A percentile compares a stretch with the other conserved stretches of the same genome.
These are phyloP conservation scores for Mormyrops attenuatus DNA, from an alignment of 2,797 vertebrate species.

Conservation along the genomic window DNA sequence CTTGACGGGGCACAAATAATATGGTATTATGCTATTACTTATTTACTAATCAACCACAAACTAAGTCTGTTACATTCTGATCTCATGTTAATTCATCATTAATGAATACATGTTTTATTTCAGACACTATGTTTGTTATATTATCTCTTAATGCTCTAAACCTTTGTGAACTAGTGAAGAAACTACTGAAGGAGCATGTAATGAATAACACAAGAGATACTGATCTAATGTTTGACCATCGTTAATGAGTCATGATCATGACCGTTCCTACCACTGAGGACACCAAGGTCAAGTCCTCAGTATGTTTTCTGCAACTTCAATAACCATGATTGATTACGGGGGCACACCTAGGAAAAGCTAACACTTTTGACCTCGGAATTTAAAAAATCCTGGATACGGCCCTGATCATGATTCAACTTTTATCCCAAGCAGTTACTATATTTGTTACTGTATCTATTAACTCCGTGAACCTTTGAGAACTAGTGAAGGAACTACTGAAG, in stretches of 20 bases:
- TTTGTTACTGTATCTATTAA: not conserved
- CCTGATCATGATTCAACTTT: not conserved
- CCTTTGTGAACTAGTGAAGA: not conserved
- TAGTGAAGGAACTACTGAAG: too few species aligned
- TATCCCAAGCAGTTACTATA: not conserved
- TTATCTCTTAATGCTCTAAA: not conserved
- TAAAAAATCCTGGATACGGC: not conserved
- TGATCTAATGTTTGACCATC: not conserved
- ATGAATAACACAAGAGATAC: not conserved
- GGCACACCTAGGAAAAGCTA: not conserved
- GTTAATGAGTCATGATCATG: not conserved
- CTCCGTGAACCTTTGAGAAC: not conserved
- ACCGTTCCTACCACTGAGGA: not conserved
- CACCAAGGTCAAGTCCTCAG: not conserved
- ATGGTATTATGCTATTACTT: not conserved
- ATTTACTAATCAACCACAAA: not conserved
- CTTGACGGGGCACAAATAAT: not conserved
- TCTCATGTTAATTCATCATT: not conserved
- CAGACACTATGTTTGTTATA: not conserved
- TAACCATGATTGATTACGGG: not conserved
- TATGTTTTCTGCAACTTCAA: not conserved
- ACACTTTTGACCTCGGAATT: not conserved
- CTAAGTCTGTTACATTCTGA: not conserved
- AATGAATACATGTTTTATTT: not conserved
- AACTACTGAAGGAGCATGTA: not conserved